Evolutionary conservation across 1,140 invertebrate species (phyloP), one percentile per base, ranked within the genome.

Genomic region (Charaxes varanes): DNA sequence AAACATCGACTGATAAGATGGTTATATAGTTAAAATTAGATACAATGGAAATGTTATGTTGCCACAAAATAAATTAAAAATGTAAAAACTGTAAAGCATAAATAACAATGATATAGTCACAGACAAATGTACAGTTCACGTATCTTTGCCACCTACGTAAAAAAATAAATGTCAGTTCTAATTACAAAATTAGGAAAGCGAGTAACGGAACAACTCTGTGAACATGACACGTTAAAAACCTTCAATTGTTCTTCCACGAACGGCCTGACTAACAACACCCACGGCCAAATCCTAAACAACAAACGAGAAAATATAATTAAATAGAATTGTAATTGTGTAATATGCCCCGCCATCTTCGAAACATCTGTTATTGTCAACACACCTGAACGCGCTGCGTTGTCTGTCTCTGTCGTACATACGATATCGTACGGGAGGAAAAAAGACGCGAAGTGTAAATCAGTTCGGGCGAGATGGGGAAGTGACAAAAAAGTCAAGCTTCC

Each of bases 341-440:
- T 77, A 74, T 73, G 61, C 61, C 53, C 60, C 65, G 64, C 64
- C 68, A 65, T 77, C 62, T 62, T 67, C 57, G 54, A 63, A 77
- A 80, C 78, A 82, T 82, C 78, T 82, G 78, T 80, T 77, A 78
- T 72, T 77, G 73, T 79, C 73, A 78, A 78, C 76, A 78, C 79
- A 83, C 79, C 79, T 83, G 79, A 83, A 64, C 55, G 51, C 35
- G 41, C 51, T 34, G 26, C 13, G 7, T 61, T 31, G 30, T 24
- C 55, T 42, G 23, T 72, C 78, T 43, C 49, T 51, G 10, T 77
- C 56, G 8, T 22, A 27, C 61, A 4, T 14, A n/a, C 2, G 2
- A 1, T n/a, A 38, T 32, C 11, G 3, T 27, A n/a, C 24, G 38
- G 2, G 56, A 34, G 19, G 13, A 55, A 82, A 42, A 35, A 57